phyloP scores from a whole-genome alignment of 2,888 invertebrate species.

The Brenthis ino region DNA sequence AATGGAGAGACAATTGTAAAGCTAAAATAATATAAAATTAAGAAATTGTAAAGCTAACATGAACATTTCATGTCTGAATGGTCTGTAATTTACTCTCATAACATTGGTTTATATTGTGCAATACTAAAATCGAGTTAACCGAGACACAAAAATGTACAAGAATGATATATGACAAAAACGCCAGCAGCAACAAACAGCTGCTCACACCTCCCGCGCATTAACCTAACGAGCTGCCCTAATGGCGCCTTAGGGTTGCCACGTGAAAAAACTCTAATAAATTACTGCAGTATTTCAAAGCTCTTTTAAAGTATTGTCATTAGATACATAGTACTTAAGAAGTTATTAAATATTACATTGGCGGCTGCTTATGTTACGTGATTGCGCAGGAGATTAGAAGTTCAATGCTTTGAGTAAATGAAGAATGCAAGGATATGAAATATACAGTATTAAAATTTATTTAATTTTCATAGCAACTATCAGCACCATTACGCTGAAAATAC shows the following conservation, averaged over 20 bases:
- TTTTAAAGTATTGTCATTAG: slow-evolving; percentile 66
- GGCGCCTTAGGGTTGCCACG: slow-evolving; percentile 67
- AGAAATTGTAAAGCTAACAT: no score
- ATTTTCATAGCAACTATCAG: no score
- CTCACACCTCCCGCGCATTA: slow-evolving; percentile 74
- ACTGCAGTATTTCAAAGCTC: slow-evolving; percentile 65
- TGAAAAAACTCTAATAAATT: slow-evolving; percentile 76
- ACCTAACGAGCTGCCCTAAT: slow-evolving; percentile 79
- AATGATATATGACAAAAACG: slow-evolving; percentile 75
- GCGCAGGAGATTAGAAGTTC: no score
- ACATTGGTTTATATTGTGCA: slow-evolving; percentile 7
- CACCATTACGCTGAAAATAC: no score
- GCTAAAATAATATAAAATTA: no score
- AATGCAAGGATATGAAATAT: no score
- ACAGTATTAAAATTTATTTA: no score
- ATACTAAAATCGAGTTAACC: slow-evolving; percentile 27
- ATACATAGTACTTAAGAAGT: slow-evolving; percentile 41
- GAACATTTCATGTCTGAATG: background rate
- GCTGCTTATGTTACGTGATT: no score
- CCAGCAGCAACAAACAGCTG: slow-evolving; percentile 67
- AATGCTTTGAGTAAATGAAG: no score
- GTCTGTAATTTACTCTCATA: slow-evolving; percentile 7
- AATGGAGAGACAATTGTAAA: no score
- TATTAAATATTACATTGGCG: background rate
- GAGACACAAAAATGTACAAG: slow-evolving; percentile 46